A percentile compares a stretch with the other conserved stretches of the same genome.
Evolutionary conservation across 2,113 vertebrate genomes (phyloP).

Genomic region (Cacatua alba): DNA sequence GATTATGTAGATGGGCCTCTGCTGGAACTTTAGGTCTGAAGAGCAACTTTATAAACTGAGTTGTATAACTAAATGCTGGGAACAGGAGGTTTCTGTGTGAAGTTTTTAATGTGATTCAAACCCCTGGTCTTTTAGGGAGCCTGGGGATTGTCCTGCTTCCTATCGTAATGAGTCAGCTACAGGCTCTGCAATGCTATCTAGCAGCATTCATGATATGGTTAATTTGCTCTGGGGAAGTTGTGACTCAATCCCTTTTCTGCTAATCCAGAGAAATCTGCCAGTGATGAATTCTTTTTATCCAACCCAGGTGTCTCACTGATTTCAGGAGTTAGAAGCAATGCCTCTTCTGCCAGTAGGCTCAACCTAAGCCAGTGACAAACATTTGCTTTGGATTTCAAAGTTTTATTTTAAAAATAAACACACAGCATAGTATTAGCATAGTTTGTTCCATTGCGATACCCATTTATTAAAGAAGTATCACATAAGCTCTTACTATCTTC

Average conservation of each 20-base stretch:
- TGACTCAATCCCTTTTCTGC: not conserved
- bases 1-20: not conserved
- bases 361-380: not conserved
- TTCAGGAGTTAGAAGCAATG: not conserved
- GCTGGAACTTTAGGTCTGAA: not conserved
- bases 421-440: not conserved
- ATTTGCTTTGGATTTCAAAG: constrained; percentile 53
- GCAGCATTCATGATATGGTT: not conserved
- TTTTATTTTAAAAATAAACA: constrained; percentile 54
- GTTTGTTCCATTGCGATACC: constrained; percentile 11
- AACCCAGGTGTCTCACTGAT: constrained; percentile 24
- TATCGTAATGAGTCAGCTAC: not conserved
- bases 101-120: not conserved
- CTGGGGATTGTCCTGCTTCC: not conserved
- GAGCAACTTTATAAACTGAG: not conserved
- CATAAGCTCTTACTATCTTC: not conserved
- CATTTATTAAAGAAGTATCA: constrained; percentile 19
- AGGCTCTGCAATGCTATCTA: not conserved
- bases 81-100: not conserved
- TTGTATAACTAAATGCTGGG: not conserved
- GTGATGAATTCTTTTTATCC: constrained; percentile 13
- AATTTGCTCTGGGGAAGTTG: not conserved
- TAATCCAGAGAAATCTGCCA: constrained; percentile 2
- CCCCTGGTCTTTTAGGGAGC: not conserved
- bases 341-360: not conserved